Percentiles rank a stretch among this genome's conserved stretches.
These are phyloP conservation scores for Poecilia picta DNA, from an alignment of 2,797 vertebrate species.

Conservation along the genomic window DNA sequence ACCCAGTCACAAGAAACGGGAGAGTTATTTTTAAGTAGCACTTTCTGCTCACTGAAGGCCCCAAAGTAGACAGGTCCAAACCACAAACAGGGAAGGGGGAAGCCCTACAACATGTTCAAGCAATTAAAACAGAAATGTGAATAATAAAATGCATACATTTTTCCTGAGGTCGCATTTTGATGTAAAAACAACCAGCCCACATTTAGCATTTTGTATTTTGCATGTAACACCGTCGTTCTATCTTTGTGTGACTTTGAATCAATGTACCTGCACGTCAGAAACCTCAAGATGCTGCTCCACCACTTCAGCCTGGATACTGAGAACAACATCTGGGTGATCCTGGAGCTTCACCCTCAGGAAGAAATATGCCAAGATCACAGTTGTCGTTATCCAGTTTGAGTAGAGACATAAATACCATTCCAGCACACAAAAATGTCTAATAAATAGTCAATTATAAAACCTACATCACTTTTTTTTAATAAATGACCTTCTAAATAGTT, in stretches of 20 bases:
- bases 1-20: constrained; percentile 67
- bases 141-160: not conserved
- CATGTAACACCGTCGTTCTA: not conserved
- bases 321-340: constrained; percentile 30
- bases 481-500: not conserved
- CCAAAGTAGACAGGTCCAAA: constrained; percentile 69
- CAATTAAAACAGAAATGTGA: not conserved
- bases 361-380: not conserved
- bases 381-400: not conserved
- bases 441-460: not conserved
- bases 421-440: not conserved
- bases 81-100: constrained; percentile 54
- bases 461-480: not conserved
- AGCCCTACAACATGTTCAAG: constrained; percentile 41
- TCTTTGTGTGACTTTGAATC: not conserved
- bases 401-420: not conserved
- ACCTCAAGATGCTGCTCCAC: constrained; percentile 61
- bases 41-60: constrained; percentile 45
- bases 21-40: constrained; percentile 63
- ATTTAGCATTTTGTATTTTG: not conserved
- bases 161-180: not conserved
- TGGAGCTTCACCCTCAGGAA: constrained; percentile 63
- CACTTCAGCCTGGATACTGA: constrained; percentile 62
- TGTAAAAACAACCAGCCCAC: not conserved
- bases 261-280: constrained; percentile 61